Base-by-base conservation (phyloP, 2,113 vertebrate species). In the Anoura caudifer region DNA sequence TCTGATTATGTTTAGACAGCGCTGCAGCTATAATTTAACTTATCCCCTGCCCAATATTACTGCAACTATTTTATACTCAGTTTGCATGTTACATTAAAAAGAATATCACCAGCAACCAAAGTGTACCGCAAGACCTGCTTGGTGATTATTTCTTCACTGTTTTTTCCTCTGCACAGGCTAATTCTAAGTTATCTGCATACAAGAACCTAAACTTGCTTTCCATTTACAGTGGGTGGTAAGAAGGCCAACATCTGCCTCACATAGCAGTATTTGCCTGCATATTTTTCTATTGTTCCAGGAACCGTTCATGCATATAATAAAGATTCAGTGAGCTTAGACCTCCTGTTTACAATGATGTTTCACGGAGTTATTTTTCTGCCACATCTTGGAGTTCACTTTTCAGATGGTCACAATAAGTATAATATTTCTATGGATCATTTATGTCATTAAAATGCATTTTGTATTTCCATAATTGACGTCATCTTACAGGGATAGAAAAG, bases 301-400 rank as follows among this genome's bases (percentile, higher is more conserved):
- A 89, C 82, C 96, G 80, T 56, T 98, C 96, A 94, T 91, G 97
- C 96, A 97, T 98, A 98, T 96, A 97, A 98, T 97, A 98, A 97
- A 98, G 88, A 97, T 98, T 72, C 96, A 94, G 31, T 96, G 97
- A 96, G 80, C 97, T 98, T 90, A 98, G 76, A 94, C 75, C 91
- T 98, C 87, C 96, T 97, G 95, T 43, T 98, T 98, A 97, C 81
- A 94, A 93, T 89, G 56, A 83, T 91, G 67, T 87, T 98, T 98
- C 87, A 94, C 82, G 43, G 76, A 91, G 14, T n/a, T 97, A 72
- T 50, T 98, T 97, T 96, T 59, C 88, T 97, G 59, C 75, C 82
- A 98, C 67, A 94, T 70, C 24, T 36, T 80, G 50, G 52, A 90
- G 94, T 95, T 36, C 20, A 20, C 19, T 83, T 88, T 77, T 67